Percentiles rank a stretch among this genome's conserved stretches.
phyloP scores from a whole-genome alignment of 2,888 invertebrate genomes.

The Anarsia innoxiella region DNA sequence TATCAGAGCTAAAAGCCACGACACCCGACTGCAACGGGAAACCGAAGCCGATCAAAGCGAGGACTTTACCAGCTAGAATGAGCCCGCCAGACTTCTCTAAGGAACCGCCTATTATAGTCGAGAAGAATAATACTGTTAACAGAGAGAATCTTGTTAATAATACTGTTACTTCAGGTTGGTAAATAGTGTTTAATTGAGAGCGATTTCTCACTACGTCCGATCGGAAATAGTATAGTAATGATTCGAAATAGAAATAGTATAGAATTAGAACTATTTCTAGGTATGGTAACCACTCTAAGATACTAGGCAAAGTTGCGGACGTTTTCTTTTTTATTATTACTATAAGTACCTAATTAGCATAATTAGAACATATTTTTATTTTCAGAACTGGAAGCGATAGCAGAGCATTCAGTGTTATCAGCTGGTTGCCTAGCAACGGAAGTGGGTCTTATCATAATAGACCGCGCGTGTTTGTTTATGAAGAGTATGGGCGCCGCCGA shows the following conservation, averaged over 20 bases:
- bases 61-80: conserved; percentile 90
- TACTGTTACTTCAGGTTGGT: conserved; percentile 53
- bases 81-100: conserved; percentile 85
- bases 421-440: conserved; percentile 85
- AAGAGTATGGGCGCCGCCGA: conserved; percentile 87
- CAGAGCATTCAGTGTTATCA: conserved; percentile 57
- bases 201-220: no score
- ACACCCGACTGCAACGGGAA: conserved; percentile 74
- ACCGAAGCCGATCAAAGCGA: conserved; percentile 81
- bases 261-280: no score
- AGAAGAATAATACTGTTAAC: conserved; percentile 75
- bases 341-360: no score
- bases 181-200: no score
- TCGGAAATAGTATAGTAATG: no score
- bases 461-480: conserved; percentile 90
- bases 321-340: no score
- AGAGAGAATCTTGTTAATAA: conserved; percentile 77
- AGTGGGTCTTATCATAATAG: conserved; percentile 90
- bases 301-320: no score
- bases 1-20: conserved; percentile 70
- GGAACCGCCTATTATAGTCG: conserved; percentile 71
- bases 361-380: no score
- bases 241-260: no score
- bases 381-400: conserved; percentile 58
- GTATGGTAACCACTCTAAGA: no score